Evolutionary conservation across 1,140 invertebrate genomes (phyloP), one percentile per base, ranked within the genome.

Genomic region (Daktulosphaira vitifoliae): DNA sequence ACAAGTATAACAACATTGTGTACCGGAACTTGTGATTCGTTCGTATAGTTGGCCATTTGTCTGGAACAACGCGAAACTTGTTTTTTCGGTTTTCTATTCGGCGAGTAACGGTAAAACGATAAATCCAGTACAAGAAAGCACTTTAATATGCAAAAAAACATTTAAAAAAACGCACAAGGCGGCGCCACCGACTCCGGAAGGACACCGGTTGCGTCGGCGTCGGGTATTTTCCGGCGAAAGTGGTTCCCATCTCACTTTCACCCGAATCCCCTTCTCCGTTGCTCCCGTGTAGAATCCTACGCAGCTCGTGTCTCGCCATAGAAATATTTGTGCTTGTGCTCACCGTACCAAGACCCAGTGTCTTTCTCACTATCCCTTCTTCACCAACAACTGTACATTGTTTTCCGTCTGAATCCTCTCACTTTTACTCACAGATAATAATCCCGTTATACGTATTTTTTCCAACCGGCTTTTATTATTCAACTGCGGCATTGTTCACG

Each of bases 171-270:
- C 52, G 52, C 29, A n/a, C 37, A 42, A 54, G 51, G 8, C 26
- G 18, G 53, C 53, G 53, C 22, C 37, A 22, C 11, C 22, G 37
- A 59, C 29, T 62, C 56, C 56, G 56, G 56, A 62, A 62, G 56
- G 56, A 62, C 56, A 62, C 56, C 39, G 39, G 56, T 62, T 62
- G 56, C 56, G 56, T 62, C 42, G 56, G 56, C 56, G 56, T 48
- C 56, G 54, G 54, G 54, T 59, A 48, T 62, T 62, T 62, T 39
- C 56, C 56, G 42, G 56, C 56, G 56, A 62, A 62, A 62, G 56
- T 62, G 56, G 56, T 62, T 62, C 56, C 56, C 56, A 62, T 62
- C 56, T 62, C 56, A 48, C 56, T 62, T 62, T 62, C 56, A 62
- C 56, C 25, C 56, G 56, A n/a, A 5, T 11, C 29, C 56, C 38